Conservation (phyloP, 1,140 invertebrate genomes). For the Sminthurides bifidus region DNA sequence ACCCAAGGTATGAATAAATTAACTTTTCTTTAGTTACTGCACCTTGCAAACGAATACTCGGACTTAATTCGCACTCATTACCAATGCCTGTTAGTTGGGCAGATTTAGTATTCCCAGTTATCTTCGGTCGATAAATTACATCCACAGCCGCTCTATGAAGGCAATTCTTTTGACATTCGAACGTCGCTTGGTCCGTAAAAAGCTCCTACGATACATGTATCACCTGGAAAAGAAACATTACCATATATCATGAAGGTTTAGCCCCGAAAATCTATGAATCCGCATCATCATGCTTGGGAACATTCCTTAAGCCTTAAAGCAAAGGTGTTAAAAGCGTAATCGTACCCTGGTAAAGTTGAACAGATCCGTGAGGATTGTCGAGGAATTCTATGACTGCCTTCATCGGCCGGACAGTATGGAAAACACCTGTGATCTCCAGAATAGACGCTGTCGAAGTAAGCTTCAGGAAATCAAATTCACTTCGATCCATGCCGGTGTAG, state of each 20-base stretch:
- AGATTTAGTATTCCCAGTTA: constrained; percentile 19
- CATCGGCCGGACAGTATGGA: constrained; percentile 20
- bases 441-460: neutral
- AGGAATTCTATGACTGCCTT: constrained; percentile 8
- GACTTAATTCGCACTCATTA: too few relatives aligned
- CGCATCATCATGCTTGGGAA: neutral
- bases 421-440: neutral
- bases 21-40: neutral
- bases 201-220: constrained; percentile 21
- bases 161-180: constrained; percentile 26
- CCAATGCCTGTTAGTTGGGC: constrained; percentile 2
- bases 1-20: neutral
- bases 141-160: constrained; percentile 27
- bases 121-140: constrained; percentile 25
- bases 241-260: neutral
- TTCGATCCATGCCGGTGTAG: neutral
- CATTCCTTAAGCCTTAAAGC: neutral
- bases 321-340: neutral
- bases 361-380: constrained; percentile 24
- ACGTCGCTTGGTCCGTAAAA: constrained; percentile 27
- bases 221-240: constrained; percentile 10
- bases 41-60: neutral
- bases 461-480: neutral
- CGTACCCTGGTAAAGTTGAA: constrained; percentile 25
- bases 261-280: neutral